Percentiles rank a stretch among this genome's conserved stretches.
Evolutionary conservation across 2,797 vertebrate species (phyloP).

Genomic region (Setipinna tenuifilis): DNA sequence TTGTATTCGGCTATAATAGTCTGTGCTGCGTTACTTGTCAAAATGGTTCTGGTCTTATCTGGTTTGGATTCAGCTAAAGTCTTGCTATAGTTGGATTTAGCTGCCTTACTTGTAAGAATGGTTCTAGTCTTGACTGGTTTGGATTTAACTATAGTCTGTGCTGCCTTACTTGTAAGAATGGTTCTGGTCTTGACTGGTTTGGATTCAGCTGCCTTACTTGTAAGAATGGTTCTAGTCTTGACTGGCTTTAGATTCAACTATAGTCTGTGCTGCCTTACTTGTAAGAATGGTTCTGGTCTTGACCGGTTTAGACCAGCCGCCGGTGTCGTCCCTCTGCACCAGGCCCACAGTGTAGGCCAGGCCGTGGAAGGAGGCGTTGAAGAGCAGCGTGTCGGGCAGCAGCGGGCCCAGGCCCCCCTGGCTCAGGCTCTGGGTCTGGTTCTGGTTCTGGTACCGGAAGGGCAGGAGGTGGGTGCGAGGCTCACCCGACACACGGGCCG

Average conservation of each 20-base stretch:
- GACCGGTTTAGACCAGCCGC: conserved; percentile 76
- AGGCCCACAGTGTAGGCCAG: conserved; percentile 88
- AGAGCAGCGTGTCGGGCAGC: conserved; percentile 76
- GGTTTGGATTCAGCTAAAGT: no score
- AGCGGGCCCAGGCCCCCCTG: conserved; percentile 53
- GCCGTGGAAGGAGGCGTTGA: conserved; percentile 88
- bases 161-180: conserved; percentile 87
- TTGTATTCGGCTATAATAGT: no score
- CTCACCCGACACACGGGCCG: conserved; percentile 88
- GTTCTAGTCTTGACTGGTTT: no score
- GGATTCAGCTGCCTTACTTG: conserved; percentile 51
- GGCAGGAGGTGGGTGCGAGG: conserved; percentile 83
- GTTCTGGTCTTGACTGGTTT: conserved; percentile 78
- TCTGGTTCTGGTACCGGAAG: conserved; percentile 73
- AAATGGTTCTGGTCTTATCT: no score
- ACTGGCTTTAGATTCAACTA: no score
- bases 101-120: no score
- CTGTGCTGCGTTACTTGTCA: no score
- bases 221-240: no score
- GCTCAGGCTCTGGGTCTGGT: background rate
- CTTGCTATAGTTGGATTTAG: no score
- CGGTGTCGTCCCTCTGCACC: conserved; percentile 76
- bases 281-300: conserved; percentile 84
- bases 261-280: conserved; percentile 59
- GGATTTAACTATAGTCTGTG: no score